Evolutionary conservation across 2,888 invertebrate genomes (phyloP), one percentile per base, ranked within the genome.

Genomic region (Phaonia tiefii): DNA sequence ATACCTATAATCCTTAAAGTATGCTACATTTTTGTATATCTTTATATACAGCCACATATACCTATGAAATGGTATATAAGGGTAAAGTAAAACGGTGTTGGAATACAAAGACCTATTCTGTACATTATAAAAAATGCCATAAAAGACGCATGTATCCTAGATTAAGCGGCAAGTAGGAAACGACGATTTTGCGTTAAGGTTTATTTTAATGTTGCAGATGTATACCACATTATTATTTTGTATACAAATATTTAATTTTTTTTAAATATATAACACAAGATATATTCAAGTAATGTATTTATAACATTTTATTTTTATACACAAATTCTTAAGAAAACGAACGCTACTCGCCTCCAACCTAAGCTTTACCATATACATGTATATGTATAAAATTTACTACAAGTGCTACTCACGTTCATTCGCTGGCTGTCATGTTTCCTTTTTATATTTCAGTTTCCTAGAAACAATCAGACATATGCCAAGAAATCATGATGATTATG

Each of bases 291-390:
- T n/a, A n/a, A 15, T 46, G 46, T 5, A 31, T 3, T 46, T 17
- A 46, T 46, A 15, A 46, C 46, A 46, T 11, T 46, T 17, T 46
- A 46, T 46, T 46, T 46, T n/a, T 46, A 46, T 46, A 46, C 15
- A n/a, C 4, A 46, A 17, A 46, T 46, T 46, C 46, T 17, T 46
- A 4, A n/a, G 17, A 46, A 3, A n/a, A 17, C 3, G 44, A 10
- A 44, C 4, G 11, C 37, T 37, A 4, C 10, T 37, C 37, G n/a
- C n/a, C n/a, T n/a, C 31, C 31, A 31, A 8, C 31, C 31, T 5
- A 3, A 31, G 31, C 31, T 31, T 31, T 5, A 8, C 8, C n/a
- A 44, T 44, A 11, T 44, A 11, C n/a, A 8, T 44, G n/a, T 44
- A 44, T 44, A 44, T 2, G n/a, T 44, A 44, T 44, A 44, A 2